Evolutionary conservation across 1,140 invertebrate species (phyloP), one percentile per base, ranked within the genome.

Genomic region (Conus ventricosus): DNA sequence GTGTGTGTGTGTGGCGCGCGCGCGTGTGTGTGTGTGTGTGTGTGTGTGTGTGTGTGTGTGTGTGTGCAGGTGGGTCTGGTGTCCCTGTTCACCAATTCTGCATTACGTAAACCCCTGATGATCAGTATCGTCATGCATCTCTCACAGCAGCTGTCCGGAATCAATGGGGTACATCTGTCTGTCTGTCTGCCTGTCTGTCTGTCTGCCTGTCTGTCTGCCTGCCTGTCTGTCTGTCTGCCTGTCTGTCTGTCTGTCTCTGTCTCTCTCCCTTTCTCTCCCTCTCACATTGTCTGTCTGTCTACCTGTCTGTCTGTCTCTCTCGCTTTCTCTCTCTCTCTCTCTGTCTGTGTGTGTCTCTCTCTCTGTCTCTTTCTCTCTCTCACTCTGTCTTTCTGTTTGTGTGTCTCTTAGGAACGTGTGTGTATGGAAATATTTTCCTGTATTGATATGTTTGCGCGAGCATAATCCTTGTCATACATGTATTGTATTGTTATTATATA

Each of bases 121-220:
- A 98, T 99, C 90, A 96, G 97, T 4, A 95, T 98, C 7, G 96
- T 98, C 89, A 96, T 98, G 91, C 98, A 98, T 97, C 94, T 98
- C 0, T 97, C 97, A 0, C 98, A 99, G 94, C 98, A 99, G 94
- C 95, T 98, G 0, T 98, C 97, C 51, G 98, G 98, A 20, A 99
- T 99, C 92, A 98, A 98, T 93, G 98, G 97, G 15, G 97, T 98
- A 96, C 60, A 20, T 63, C 60, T 20, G 17, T 63, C 60, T 63
- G 60, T 63, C 60, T 63, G 60, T 63, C 1, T 63, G 60, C 4
- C 60, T 63, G 60, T 4, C 60, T 63, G 60, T 4, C 60, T 63
- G 11, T 1, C 60, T 63, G 17, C 17, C 11, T 20, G 60, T 4
- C 11, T 63, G 17, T 1, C 60, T 63, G 60, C 1, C 17, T 63